Conservation (phyloP, 2,888 invertebrate genomes). For the Yponomeuta cagnagella region DNA sequence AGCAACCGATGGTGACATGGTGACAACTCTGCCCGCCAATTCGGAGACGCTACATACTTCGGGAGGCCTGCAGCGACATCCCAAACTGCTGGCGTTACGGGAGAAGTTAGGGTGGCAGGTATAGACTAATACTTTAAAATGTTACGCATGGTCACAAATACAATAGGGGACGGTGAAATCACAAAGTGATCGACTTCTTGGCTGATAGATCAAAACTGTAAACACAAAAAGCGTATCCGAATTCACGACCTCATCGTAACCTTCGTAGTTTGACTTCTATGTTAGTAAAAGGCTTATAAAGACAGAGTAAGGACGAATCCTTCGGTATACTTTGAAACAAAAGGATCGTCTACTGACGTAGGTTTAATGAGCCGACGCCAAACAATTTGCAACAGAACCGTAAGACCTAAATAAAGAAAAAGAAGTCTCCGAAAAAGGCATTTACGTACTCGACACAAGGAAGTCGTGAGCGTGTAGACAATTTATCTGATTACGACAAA, state of each 20-base stretch:
- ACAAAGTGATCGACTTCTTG: not conserved
- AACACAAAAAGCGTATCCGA: not conserved
- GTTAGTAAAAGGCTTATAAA: not conserved
- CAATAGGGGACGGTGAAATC: not conserved
- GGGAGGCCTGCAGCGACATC: no score
- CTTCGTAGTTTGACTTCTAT: not conserved
- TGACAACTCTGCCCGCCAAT: not conserved
- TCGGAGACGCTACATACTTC: not conserved
- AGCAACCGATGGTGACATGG: not conserved
- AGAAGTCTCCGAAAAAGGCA: slow-evolving; percentile 35
- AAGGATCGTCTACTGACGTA: slow-evolving; percentile 20
- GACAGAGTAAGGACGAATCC: not conserved
- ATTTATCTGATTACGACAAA: slow-evolving; percentile 59
- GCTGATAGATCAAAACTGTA: not conserved
- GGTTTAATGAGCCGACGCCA: slow-evolving; percentile 17
- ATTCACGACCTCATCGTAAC: not conserved
- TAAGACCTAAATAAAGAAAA: slow-evolving; percentile 30
- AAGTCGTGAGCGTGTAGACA: slow-evolving; percentile 41
- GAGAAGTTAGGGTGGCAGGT: no score
- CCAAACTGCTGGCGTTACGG: no score
- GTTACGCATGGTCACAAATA: no score
- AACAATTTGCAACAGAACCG: slow-evolving; percentile 21
- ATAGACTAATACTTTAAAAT: no score
- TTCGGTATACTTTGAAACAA: not conserved
- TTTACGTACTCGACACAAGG: slow-evolving; percentile 41